Percentiles rank a stretch among this genome's conserved stretches.
These are phyloP conservation scores for Lepidotrigona ventralis DNA, from an alignment of 1,140 invertebrate species.

Conservation along the genomic window DNA sequence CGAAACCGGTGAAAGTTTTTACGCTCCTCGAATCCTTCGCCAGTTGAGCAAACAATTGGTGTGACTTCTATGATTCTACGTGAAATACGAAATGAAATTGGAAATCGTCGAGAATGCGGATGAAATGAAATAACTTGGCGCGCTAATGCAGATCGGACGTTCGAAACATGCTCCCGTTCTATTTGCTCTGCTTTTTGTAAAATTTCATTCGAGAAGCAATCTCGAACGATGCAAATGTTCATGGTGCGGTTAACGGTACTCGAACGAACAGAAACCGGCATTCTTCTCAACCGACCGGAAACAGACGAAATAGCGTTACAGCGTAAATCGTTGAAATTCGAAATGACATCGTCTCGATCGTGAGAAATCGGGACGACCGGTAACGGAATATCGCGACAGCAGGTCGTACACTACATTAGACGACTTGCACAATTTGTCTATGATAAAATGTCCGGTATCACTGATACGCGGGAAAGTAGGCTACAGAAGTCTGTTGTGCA, in stretches of 20 bases:
- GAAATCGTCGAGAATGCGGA: background rate
- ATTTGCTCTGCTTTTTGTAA: background rate
- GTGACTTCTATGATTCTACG: too few species aligned
- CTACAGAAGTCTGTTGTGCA: background rate
- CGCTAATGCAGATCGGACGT: background rate
- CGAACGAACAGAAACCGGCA: background rate
- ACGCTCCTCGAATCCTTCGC: too few species aligned
- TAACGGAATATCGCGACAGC: constrained; percentile 23
- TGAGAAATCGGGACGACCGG: constrained; percentile 9
- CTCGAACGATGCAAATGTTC: background rate
- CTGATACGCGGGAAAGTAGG: constrained; percentile 33
- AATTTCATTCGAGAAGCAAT: background rate
- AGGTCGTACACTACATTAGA: background rate
- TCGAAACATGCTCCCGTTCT: background rate
- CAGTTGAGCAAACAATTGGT: background rate
- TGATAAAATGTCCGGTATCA: constrained; percentile 19
- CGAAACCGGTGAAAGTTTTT: constrained; percentile 5
- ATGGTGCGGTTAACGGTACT: constrained; percentile 21
- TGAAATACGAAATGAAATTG: background rate
- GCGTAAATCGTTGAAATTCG: background rate
- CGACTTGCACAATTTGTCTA: constrained; percentile 12
- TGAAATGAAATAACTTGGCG: background rate
- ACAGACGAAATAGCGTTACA: background rate
- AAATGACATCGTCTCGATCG: background rate
- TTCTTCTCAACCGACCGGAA: background rate